These are phyloP conservation scores for Chamaetylas fuelleborni DNA, from an alignment of 2,113 vertebrate genomes.

Conservation along the genomic window DNA sequence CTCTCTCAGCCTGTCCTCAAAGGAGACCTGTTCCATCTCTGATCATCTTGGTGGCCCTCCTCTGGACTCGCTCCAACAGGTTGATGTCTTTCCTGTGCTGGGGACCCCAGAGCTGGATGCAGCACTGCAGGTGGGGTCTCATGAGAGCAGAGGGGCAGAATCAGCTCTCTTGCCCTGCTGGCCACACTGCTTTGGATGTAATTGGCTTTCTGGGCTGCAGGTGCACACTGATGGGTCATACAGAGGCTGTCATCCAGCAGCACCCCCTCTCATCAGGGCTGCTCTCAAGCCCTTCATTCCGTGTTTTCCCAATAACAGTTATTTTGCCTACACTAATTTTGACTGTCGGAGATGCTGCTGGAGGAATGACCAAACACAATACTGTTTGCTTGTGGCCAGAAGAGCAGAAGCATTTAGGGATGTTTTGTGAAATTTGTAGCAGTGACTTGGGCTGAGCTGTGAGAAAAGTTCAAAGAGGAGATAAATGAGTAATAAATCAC, in stretches of 20 bases:
- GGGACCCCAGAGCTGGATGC: not conserved
- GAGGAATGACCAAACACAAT: not conserved
- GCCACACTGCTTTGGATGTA: accelerated
- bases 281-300: not conserved
- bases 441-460: not conserved
- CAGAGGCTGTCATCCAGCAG: not conserved
- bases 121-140: not conserved
- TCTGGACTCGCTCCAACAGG: not conserved
- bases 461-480: not conserved
- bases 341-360: not conserved
- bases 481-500: not conserved
- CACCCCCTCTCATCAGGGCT: not conserved
- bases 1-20: not conserved
- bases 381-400: not conserved
- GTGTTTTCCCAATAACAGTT: not conserved
- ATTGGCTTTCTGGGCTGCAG: not conserved
- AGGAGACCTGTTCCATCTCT: not conserved
- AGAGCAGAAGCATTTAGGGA: not conserved
- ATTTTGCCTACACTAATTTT: not conserved
- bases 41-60: not conserved
- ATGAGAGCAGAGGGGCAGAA: not conserved
- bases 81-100: not conserved
- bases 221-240: accelerated
- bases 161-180: not conserved
- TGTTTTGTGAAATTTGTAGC: not conserved